Evolutionary conservation across 2,888 invertebrate species (phyloP), one percentile per base, ranked within the genome.

Genomic region (Tenthredo amoena): DNA sequence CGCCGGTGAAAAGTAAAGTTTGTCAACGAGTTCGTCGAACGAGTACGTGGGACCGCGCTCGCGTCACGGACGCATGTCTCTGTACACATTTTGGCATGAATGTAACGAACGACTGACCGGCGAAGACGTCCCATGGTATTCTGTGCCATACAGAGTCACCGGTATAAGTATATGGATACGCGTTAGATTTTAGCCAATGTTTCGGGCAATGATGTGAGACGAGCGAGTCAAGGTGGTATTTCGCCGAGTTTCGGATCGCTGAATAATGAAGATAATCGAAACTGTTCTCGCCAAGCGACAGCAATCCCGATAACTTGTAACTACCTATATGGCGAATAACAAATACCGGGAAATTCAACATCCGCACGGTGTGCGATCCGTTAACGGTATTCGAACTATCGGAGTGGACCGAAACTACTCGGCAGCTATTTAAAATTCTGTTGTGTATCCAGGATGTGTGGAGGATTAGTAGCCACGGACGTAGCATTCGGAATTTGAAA

Each of bases 401-500:
- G 50, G 50, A 50, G 50, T 50, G 50, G 18, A 50, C 7, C n/a
- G 55, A 55, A 55, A 55, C n/a, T 55, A n/a, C 55, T n/a, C 55
- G 6, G 55, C n/a, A 6, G 18, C 55, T 55, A 55, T 55, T 55
- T 55, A 55, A 55, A 55, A 55, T 55, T 55, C 55, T n/a, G 55
- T 55, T n/a, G 18, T 55, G n/a, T 55, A 18, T n/a, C 47, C 47
- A 12, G 47, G 47, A 40, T 40, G 7, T 55, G 55, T 55, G 55
- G 55, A 55, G 55, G 55, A 55, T 55, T 55, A 55, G 55, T n/a
- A 55, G n/a, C n/a, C 7, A n/a, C n/a, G n/a, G n/a, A n/a, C n/a
- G n/a, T n/a, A 55, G n/a, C n/a, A 55, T 55, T 55, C 55, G 55
- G n/a, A 55, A 55, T 55, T 55, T 55, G 55, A 55, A 55, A 55